Conservation (phyloP, 2,797 vertebrate genomes). For the Tarsius wallacei region DNA sequence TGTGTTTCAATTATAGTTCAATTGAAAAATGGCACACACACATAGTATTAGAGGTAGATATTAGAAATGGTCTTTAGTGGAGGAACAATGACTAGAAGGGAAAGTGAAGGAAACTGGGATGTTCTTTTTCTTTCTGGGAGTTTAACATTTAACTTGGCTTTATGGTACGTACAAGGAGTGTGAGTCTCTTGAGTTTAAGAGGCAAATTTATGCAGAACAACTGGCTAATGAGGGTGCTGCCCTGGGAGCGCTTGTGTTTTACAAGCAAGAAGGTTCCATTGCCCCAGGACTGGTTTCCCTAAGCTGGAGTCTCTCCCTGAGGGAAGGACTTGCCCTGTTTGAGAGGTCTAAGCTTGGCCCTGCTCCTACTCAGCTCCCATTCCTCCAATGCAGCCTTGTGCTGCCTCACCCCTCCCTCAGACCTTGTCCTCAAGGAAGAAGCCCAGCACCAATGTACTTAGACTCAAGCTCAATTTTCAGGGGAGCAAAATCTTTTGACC, state of each 20-base stretch:
- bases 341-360: fast-evolving
- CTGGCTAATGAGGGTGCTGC: neutral
- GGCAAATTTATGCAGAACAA: neutral
- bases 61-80: neutral
- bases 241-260: neutral
- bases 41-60: neutral
- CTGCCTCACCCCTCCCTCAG: fast-evolving
- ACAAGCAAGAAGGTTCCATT: neutral
- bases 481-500: neutral
- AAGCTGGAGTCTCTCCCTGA: fast-evolving
- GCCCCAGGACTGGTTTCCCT: neutral
- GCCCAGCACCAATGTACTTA: fast-evolving
- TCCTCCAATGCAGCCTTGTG: fast-evolving
- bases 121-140: neutral
- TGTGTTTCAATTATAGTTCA: neutral
- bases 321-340: too few species aligned
- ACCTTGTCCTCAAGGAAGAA: neutral
- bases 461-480: neutral
- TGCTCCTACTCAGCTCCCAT: fast-evolving
- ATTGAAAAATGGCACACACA: neutral
- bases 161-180: neutral
- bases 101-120: neutral
- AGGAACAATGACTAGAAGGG: neutral
- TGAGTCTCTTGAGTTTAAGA: neutral
- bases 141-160: neutral